A percentile compares a stretch with the other conserved stretches of the same genome.
phyloP scores from a whole-genome alignment of 2,113 vertebrate species.

The Brevimyrus niger region DNA sequence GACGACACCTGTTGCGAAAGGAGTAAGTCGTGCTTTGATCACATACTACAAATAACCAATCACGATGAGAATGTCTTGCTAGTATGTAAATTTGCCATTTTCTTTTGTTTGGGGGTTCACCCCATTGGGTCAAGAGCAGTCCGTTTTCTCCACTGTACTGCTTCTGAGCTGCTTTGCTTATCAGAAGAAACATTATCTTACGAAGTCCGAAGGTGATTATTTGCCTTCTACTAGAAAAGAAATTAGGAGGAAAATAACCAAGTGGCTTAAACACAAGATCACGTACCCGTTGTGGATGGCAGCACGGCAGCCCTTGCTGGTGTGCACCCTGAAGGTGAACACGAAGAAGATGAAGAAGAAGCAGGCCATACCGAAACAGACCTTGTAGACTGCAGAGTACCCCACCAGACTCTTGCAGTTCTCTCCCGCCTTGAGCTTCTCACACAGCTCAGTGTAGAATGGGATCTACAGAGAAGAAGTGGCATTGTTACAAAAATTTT shows the following conservation, averaged over 20 bases:
- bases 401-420: conserved; percentile 83
- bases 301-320: conserved; percentile 80
- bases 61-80: neutral
- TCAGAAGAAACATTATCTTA: neutral
- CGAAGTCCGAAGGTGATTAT: neutral
- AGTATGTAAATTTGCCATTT: neutral
- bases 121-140: neutral
- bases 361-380: conserved; percentile 95
- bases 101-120: neutral
- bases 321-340: conserved; percentile 76
- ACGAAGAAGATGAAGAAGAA: conserved; percentile 86
- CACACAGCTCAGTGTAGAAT: conserved; percentile 74
- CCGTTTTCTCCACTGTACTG: neutral
- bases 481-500: neutral
- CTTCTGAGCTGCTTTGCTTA: neutral
- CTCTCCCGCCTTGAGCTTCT: conserved; percentile 73
- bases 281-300: conserved; percentile 90
- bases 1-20: neutral
- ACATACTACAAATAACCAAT: neutral
- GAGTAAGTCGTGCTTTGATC: neutral
- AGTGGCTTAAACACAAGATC: neutral
- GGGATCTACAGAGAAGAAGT: conserved; percentile 66
- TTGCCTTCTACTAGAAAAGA: neutral
- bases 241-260: neutral
- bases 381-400: conserved; percentile 88